These are phyloP conservation scores for Nemoura dubitans DNA, from an alignment of 2,888 invertebrate genomes.

Conservation along the genomic window DNA sequence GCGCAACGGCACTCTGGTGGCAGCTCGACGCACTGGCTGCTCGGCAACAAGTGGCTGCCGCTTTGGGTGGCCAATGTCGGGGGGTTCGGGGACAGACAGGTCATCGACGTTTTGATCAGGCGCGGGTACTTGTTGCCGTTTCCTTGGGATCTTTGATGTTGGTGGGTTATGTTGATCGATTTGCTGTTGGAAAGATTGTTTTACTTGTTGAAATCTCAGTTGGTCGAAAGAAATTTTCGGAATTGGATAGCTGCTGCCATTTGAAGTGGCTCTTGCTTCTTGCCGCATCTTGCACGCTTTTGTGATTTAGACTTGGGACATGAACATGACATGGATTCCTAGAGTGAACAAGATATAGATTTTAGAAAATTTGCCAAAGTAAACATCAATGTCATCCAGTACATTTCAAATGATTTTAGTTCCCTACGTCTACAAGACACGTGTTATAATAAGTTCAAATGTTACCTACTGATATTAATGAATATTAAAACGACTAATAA, in stretches of 20 bases:
- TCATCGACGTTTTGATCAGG: slow-evolving; percentile 41
- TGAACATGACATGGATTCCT: no score
- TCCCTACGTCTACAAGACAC: not conserved
- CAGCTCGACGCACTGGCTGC: slow-evolving; percentile 69
- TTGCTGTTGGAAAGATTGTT: not conserved
- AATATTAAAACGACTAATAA: not conserved
- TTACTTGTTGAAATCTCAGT: not conserved
- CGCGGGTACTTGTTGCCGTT: slow-evolving; percentile 45
- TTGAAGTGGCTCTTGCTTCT: not conserved
- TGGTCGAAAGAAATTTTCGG: slow-evolving; percentile 13
- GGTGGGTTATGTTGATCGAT: not conserved
- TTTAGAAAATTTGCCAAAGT: no score
- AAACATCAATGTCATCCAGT: not conserved
- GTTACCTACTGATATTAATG: not conserved
- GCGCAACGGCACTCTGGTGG: slow-evolving; percentile 55
- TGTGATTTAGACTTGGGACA: no score
- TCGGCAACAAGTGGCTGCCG: slow-evolving; percentile 73
- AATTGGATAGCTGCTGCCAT: not conserved
- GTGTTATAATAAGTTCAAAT: not conserved
- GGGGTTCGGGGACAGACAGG: slow-evolving; percentile 39
- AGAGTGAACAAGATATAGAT: not conserved
- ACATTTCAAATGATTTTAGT: not conserved
- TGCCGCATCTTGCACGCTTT: not conserved
- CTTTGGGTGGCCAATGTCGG: slow-evolving; percentile 66
- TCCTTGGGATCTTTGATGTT: slow-evolving; percentile 43